Conservation (phyloP, 2,797 vertebrate species). For the Heteromormyrus szaboi region DNA sequence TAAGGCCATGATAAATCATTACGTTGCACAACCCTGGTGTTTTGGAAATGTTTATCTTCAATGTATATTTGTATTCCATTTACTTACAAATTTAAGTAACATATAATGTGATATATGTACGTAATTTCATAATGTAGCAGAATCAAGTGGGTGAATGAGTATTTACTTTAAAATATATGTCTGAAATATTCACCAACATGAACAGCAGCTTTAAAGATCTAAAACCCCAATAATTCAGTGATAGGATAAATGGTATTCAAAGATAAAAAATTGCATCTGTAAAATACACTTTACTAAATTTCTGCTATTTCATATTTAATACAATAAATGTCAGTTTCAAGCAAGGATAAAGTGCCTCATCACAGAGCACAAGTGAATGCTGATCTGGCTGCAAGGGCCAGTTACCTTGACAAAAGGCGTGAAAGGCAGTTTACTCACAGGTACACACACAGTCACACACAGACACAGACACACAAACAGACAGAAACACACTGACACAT, state of each 20-base stretch:
- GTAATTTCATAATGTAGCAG: background rate
- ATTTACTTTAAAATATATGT: no score
- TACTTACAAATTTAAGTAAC: no score
- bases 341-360: no score
- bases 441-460: no score
- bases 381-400: no score
- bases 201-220: background rate
- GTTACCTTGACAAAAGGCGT: no score
- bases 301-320: no score
- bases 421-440: no score
- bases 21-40: background rate
- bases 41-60: background rate
- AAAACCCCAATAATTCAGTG: background rate
- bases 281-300: background rate
- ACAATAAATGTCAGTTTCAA: no score
- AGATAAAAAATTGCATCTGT: background rate
- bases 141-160: background rate
- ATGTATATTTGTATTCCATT: background rate
- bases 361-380: no score
- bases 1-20: background rate
- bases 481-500: no score
- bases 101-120: background rate
- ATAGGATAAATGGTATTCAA: background rate
- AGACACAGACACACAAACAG: no score
- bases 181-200: background rate